Conservation (phyloP, 2,113 vertebrate genomes). For the Hippocampus guttulatus region DNA sequence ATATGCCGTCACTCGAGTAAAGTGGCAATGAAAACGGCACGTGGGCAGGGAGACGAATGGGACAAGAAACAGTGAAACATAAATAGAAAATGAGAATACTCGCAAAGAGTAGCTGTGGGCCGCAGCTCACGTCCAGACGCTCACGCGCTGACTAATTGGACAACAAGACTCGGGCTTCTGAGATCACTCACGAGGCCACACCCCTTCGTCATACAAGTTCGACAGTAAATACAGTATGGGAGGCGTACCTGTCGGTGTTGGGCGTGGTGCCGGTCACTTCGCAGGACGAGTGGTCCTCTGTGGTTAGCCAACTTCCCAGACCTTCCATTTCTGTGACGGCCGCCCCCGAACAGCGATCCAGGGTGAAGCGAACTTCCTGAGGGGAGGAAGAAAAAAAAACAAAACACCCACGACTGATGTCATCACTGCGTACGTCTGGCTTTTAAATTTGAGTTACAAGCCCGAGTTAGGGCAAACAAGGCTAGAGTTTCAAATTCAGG, state of each 20-base stretch:
- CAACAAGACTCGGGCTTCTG: background rate
- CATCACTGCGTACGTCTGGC: too few species aligned
- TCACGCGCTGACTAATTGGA: too few species aligned
- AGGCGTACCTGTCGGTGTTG: constrained; percentile 70
- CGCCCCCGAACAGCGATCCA: constrained; percentile 77
- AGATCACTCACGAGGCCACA: background rate
- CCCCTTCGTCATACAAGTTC: too few species aligned
- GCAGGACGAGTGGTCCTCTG: constrained; percentile 77
- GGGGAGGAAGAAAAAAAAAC: constrained; percentile 4
- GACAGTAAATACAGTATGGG: background rate
- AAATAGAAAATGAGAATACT: too few species aligned
- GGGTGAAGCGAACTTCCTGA: constrained; percentile 78
- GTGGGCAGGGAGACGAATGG: too few species aligned
- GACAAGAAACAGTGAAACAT: too few species aligned
- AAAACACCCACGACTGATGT: background rate
- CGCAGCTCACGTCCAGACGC: too few species aligned
- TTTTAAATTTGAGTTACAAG: too few species aligned
- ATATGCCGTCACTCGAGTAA: too few species aligned
- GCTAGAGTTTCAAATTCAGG: too few species aligned
- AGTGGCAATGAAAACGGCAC: background rate
- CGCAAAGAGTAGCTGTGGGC: too few species aligned
- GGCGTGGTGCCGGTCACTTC: constrained; percentile 75
- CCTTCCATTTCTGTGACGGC: constrained; percentile 77
- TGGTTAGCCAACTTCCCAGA: constrained; percentile 77
- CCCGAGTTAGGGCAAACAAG: too few species aligned